Evolutionary conservation across 2,797 vertebrate species (phyloP).

Genomic region (Pogoniulus pusillus): DNA sequence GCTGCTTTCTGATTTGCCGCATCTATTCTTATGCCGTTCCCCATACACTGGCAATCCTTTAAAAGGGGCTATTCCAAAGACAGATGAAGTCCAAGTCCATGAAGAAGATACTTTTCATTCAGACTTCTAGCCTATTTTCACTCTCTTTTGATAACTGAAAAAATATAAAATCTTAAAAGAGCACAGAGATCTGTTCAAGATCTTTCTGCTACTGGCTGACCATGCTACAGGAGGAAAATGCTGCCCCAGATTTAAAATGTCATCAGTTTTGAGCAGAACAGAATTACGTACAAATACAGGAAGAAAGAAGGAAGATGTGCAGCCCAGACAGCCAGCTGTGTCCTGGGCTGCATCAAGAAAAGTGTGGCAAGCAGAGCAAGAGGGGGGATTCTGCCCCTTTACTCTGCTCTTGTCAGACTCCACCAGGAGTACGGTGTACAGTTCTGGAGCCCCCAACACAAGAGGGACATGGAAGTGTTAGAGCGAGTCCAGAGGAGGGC

Average conservation of each 20-base stretch:
- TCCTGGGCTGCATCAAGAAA: no score
- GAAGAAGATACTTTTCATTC: not conserved
- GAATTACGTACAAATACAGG: not conserved
- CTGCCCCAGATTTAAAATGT: not conserved
- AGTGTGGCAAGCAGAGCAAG: no score
- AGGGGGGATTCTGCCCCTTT: no score
- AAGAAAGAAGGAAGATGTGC: not conserved
- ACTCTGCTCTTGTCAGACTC: no score
- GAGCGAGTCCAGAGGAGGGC: no score
- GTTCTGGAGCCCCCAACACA: no score
- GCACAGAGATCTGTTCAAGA: not conserved
- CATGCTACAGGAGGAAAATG: not conserved
- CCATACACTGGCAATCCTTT: not conserved
- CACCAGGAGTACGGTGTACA: no score
- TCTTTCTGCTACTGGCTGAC: not conserved
- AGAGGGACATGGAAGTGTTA: no score
- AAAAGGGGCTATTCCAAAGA: not conserved
- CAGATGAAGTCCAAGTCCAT: not conserved
- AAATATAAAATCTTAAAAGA: conserved; percentile 14
- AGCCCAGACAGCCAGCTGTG: no score
- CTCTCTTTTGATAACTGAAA: not conserved
- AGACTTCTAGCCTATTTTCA: not conserved
- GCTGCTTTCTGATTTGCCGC: not conserved
- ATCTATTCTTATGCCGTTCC: not conserved
- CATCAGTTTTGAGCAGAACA: not conserved